Conservation (phyloP, 2,113 vertebrate species). For the Sinosuthora webbiana region DNA sequence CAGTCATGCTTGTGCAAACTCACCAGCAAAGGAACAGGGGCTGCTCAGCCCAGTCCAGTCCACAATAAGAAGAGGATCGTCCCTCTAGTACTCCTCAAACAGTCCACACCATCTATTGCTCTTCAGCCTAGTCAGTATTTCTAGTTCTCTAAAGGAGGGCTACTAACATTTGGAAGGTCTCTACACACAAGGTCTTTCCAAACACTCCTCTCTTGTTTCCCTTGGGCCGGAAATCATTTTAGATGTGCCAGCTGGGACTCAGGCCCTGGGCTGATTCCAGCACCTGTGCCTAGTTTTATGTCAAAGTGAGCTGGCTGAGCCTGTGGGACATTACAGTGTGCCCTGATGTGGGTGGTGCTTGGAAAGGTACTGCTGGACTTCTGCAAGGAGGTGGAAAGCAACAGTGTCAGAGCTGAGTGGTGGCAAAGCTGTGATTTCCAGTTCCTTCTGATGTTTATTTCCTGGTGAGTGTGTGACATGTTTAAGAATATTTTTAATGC, state of each 20-base stretch:
- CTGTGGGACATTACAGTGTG: not conserved
- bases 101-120: not conserved
- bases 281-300: not conserved
- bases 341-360: not conserved
- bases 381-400: not conserved
- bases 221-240: not conserved
- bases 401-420: not conserved
- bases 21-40: not conserved
- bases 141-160: not conserved
- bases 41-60: not conserved
- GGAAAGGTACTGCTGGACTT: not conserved
- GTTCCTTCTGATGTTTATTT: slow-evolving; percentile 34
- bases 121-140: not conserved
- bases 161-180: not conserved
- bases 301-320: slow-evolving; percentile 20
- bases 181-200: not conserved
- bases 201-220: not conserved
- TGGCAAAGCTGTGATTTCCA: not conserved
- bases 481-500: slow-evolving; percentile 10
- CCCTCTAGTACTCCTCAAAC: not conserved
- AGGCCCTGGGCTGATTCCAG: slow-evolving; percentile 30
- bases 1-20: not conserved
- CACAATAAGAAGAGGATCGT: not conserved
- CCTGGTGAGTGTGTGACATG: slow-evolving; percentile 24
- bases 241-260: slow-evolving; percentile 48